These are phyloP conservation scores for Tangara arthus DNA, from an alignment of 2,797 vertebrate species.

Conservation along the genomic window DNA sequence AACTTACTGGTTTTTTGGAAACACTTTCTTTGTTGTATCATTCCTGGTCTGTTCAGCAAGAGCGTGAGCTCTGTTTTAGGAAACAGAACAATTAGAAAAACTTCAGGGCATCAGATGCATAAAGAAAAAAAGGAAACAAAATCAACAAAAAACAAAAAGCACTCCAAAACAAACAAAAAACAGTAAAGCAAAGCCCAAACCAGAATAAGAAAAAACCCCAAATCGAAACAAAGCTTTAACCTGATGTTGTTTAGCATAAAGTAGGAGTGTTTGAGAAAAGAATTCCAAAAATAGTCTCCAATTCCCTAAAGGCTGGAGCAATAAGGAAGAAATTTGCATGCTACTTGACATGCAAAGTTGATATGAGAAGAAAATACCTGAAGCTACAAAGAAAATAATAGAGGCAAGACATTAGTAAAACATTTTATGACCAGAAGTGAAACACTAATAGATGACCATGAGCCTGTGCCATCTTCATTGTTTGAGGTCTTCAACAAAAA, in stretches of 20 bases:
- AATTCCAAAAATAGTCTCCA: not conserved
- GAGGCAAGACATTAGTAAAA: not conserved
- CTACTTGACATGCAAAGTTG: not conserved
- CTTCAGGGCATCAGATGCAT: not conserved
- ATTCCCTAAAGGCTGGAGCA: not conserved
- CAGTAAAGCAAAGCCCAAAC: not conserved
- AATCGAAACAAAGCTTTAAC: not conserved
- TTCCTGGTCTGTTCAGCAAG: not conserved
- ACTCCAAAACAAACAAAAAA: not conserved
- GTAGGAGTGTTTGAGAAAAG: not conserved
- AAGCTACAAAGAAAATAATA: not conserved
- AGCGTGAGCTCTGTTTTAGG: not conserved
- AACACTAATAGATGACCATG: not conserved
- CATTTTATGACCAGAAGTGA: not conserved
- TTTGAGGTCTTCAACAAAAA: not conserved
- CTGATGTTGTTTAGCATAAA: not conserved
- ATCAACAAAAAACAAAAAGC: not conserved
- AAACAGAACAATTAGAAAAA: not conserved
- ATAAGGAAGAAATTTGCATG: not conserved
- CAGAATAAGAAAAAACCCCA: no score
- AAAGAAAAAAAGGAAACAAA: not conserved
- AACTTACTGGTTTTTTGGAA: not conserved
- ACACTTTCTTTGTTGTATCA: not conserved
- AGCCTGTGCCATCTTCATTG: not conserved
- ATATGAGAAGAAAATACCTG: not conserved